These are phyloP conservation scores for Beroe ovata DNA, from an alignment of 37 sponge, comb jelly and placozoan species.

Conservation along the genomic window DNA sequence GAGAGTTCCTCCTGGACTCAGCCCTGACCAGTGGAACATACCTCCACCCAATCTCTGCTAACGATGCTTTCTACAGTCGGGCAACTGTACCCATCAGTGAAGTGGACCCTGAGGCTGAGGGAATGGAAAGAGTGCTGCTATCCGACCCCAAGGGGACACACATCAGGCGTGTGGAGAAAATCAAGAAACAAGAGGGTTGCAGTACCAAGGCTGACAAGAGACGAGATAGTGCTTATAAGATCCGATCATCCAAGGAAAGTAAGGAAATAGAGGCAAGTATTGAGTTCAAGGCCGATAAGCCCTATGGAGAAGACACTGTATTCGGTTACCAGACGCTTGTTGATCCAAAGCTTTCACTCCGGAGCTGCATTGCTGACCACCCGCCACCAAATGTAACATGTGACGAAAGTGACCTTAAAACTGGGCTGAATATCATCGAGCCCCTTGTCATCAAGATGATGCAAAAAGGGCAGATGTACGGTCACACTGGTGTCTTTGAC, in stretches of 20 bases:
- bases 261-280: not conserved
- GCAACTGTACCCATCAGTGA: not conserved
- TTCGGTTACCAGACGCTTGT: not conserved
- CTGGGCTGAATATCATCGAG: not conserved
- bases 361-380: not conserved
- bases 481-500: not conserved
- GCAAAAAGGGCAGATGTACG: not conserved
- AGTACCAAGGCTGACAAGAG: not conserved
- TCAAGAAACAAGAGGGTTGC: not conserved
- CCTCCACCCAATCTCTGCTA: not conserved
- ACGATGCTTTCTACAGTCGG: not conserved
- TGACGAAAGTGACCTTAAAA: not conserved
- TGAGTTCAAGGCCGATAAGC: not conserved
- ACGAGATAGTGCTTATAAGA: not conserved
- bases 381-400: not conserved
- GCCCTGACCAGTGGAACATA: not conserved
- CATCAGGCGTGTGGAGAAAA: not conserved
- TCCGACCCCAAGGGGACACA: not conserved
- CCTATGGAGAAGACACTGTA: not conserved
- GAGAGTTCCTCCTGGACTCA: not conserved
- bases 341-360: not conserved
- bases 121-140: not conserved
- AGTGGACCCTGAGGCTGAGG: not conserved
- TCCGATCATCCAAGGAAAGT: not conserved
- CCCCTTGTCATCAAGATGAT: not conserved